phyloP scores from a whole-genome alignment of 2,797 vertebrate genomes.

The Eulemur mongoz region DNA sequence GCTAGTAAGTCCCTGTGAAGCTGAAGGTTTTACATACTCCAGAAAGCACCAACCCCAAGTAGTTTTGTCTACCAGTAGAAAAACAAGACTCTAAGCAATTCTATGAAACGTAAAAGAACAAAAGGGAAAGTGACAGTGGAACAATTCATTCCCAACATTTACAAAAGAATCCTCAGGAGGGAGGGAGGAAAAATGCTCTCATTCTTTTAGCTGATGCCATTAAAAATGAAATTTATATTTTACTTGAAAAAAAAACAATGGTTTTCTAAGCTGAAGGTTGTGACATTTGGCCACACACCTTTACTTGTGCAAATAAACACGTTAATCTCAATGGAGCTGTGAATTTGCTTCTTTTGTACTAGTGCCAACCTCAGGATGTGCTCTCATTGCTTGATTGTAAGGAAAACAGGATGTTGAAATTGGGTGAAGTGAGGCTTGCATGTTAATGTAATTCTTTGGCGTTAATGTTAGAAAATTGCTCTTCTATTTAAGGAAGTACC shows the following conservation, averaged over 20 bases:
- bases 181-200: not conserved
- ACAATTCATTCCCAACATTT: constrained; percentile 25
- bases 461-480: constrained; percentile 56
- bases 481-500: constrained; percentile 48
- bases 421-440: not conserved
- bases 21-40: not conserved
- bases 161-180: not conserved
- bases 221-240: constrained; percentile 50
- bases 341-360: not conserved
- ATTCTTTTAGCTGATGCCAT: constrained; percentile 36
- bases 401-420: constrained; percentile 68
- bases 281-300: not conserved
- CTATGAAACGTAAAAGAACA: constrained; percentile 34
- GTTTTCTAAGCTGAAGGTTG: not conserved
- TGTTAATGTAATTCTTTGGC: constrained; percentile 51
- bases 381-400: not conserved
- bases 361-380: not conserved
- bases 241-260: not conserved
- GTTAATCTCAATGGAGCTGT: not conserved
- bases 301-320: constrained; percentile 45
- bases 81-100: constrained; percentile 14
- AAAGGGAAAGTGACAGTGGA: not conserved
- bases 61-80: constrained; percentile 7
- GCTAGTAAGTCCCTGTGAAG: not conserved
- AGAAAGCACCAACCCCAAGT: constrained; percentile 3